Percentiles rank a stretch among this genome's conserved stretches.
These are phyloP conservation scores for Pangasius larnaudii DNA, from an alignment of 2,797 vertebrate species.

Conservation along the genomic window DNA sequence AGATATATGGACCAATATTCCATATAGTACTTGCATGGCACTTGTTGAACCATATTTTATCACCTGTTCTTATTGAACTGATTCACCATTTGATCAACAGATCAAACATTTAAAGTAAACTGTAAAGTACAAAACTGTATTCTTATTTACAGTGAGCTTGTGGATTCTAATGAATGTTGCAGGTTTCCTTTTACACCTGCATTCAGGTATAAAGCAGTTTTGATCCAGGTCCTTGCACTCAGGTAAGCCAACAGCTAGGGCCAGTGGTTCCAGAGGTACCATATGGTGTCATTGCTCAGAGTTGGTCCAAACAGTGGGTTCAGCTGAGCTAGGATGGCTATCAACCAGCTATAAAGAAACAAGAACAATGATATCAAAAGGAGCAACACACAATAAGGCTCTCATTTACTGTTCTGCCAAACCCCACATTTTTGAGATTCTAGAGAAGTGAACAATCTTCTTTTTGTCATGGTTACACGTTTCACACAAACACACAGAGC, in stretches of 20 bases:
- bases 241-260: constrained; percentile 61
- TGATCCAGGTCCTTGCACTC: constrained; percentile 8
- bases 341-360: constrained; percentile 76
- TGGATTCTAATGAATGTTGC: background rate
- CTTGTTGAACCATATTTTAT: constrained; percentile 6
- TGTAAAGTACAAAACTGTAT: background rate
- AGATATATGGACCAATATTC: constrained; percentile 16
- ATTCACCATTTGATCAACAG: background rate
- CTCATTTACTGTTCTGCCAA: constrained; percentile 34
- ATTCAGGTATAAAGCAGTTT: background rate
- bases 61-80: background rate
- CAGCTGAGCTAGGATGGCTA: constrained; percentile 82
- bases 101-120: background rate
- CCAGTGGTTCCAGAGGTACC: constrained; percentile 78
- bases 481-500: constrained; percentile 45
- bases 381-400: constrained; percentile 39
- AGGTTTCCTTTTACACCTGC: background rate
- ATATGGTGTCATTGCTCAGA: constrained; percentile 79
- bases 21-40: background rate
- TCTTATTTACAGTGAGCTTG: background rate
- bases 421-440: constrained; percentile 45
- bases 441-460: constrained; percentile 35
- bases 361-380: constrained; percentile 41
- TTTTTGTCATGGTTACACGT: constrained; percentile 44
- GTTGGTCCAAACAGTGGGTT: constrained; percentile 83